Base-by-base conservation (phyloP, 2,797 vertebrate genomes). In the Miopithecus talapoin region DNA sequence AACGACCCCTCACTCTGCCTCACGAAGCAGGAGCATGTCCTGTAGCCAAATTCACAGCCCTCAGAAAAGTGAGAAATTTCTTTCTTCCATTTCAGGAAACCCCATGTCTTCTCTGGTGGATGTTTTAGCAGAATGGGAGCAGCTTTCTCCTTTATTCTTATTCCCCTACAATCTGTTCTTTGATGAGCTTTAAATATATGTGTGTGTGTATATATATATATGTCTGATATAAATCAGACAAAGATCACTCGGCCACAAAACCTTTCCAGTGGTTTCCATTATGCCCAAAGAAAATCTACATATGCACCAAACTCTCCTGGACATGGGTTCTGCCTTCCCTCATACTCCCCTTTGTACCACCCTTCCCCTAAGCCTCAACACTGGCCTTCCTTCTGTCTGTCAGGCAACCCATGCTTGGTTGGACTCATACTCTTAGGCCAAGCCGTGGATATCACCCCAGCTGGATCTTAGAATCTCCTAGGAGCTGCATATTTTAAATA, bases 31-130 rank as follows among this genome's bases (percentile, higher is more conserved):
- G 2, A 11, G 36, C 11, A 2, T 4, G 50, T 53, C 6, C 64
- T 28, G 14, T 1, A 5, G 36, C 43, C 72, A 30, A 17, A 3
- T 4, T 43, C 39, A 28, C 4, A 7, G 24, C 30, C 1, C 0
- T 17, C 26, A 46, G 33, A 8, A 39, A 70, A 11, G 8, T 3
- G 17, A 30, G 30, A 46, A 30, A 28, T 24, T 53, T 30, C 33
- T 28, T 39, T 36, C 48, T 33, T 33, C 43, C 24, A 1, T 13
- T 33, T 46, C 10, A 9, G 36, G n/a, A 39, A 30, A 17, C 22
- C 19, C 1, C 5, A 3, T 2, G 1, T 70, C 74, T 61, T n/a
- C 59, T 87, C 33, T 36, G 78, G 53, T 24, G 41, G 59, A 61
- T 43, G 46, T n/a, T 70, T 87, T 50, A 91, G 83, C 76, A 90